A percentile compares a stretch with the other conserved stretches of the same genome.
Evolutionary conservation across 2,797 vertebrate genomes (phyloP).

Genomic region (Mallotus villosus): DNA sequence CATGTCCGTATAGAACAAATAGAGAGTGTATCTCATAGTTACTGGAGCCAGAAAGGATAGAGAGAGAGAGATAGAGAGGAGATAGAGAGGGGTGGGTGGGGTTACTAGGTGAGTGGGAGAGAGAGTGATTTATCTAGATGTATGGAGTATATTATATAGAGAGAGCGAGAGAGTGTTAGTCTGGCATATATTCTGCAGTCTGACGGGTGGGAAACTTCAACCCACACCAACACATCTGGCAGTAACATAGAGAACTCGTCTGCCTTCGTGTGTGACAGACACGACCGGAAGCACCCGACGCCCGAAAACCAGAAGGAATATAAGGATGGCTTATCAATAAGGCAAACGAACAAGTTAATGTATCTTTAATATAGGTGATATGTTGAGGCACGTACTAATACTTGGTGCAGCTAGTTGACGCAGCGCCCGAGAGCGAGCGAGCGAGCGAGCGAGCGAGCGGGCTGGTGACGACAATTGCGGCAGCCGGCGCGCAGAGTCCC

Average conservation of each 20-base stretch:
- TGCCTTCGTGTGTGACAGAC: not conserved
- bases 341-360: not conserved
- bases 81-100: slow-evolving; percentile 11
- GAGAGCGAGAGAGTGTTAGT: not conserved
- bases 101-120: too few relatives aligned
- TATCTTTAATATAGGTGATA: slow-evolving; percentile 4
- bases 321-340: not conserved
- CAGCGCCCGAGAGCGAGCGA: slow-evolving; percentile 48
- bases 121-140: not conserved
- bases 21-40: not conserved
- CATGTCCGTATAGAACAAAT: not conserved
- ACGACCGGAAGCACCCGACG: not conserved
- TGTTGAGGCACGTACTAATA: slow-evolving; percentile 21
- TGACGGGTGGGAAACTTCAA: slow-evolving; percentile 1
- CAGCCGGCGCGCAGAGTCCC: slow-evolving; percentile 38
- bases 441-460: not conserved
- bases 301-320: not conserved
- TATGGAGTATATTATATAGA: not conserved
- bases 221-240: slow-evolving; percentile 5
- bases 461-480: slow-evolving; percentile 68
- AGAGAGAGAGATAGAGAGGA: not conserved
- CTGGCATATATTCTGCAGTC: slow-evolving; percentile 19
- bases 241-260: not conserved
- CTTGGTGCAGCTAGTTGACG: slow-evolving; percentile 73
- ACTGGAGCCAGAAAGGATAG: too few relatives aligned